Conservation (phyloP, 2,113 vertebrate genomes). For the Hemibagrus wyckioides region DNA sequence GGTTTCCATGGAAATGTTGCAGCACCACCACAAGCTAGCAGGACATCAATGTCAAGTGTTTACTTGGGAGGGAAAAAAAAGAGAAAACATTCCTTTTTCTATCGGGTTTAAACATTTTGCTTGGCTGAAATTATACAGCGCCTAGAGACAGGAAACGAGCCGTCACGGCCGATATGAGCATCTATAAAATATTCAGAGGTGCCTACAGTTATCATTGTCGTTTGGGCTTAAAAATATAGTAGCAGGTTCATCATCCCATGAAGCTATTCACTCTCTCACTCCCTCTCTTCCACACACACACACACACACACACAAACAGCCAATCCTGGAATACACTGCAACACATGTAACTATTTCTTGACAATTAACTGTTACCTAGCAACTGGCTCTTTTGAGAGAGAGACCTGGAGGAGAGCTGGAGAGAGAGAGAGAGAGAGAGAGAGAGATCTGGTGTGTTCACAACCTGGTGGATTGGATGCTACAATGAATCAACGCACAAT, state of each 20-base stretch:
- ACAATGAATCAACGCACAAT: constrained; percentile 73
- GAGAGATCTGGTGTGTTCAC: constrained; percentile 66
- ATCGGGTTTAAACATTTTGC: background rate
- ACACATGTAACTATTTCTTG: constrained; percentile 82
- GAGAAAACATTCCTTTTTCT: constrained; percentile 23
- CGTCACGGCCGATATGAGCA: constrained; percentile 2
- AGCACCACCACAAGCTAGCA: constrained; percentile 30
- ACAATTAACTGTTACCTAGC: constrained; percentile 85
- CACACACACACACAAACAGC: constrained; percentile 56
- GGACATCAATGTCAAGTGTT: constrained; percentile 14
- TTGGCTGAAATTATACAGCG: background rate
- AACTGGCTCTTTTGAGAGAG: constrained; percentile 75
- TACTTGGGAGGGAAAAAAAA: background rate
- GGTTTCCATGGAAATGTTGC: constrained; percentile 50
- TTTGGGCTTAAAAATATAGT: constrained; percentile 36
- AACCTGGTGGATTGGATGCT: constrained; percentile 72
- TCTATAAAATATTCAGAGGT: constrained; percentile 40
- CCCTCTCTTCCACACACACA: constrained; percentile 59
- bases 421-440: constrained; percentile 42
- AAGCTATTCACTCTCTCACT: constrained; percentile 44
- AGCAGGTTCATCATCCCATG: constrained; percentile 38
- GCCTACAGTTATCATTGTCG: constrained; percentile 35
- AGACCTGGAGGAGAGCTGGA: constrained; percentile 19
- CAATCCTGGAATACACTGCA: constrained; percentile 73
- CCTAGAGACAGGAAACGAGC: constrained; percentile 5